Evolutionary conservation across 2,797 vertebrate species (phyloP).

Genomic region (Huso huso): DNA sequence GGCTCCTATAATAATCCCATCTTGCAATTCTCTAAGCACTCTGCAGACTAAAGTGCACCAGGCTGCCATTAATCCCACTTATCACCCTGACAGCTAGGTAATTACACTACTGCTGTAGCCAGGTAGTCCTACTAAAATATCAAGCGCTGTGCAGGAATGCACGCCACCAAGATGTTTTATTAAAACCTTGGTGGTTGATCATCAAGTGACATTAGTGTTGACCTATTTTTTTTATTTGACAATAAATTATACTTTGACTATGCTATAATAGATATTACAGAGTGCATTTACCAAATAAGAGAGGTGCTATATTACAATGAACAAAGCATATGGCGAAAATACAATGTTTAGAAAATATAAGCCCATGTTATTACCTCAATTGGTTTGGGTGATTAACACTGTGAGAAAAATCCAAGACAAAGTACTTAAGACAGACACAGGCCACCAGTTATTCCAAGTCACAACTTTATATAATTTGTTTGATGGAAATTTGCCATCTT

Average conservation of each 20-base stretch:
- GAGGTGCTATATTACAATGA: too few species aligned
- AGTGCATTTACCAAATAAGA: too few species aligned
- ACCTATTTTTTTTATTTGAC: conserved; percentile 80
- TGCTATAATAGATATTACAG: conserved; percentile 36
- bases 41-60: conserved; percentile 74
- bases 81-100: conserved; percentile 81
- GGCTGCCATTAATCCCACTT: conserved; percentile 90
- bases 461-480: too few species aligned
- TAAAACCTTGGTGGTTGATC: conserved; percentile 70
- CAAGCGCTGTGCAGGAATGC: conserved; percentile 52
- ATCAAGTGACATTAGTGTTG: conserved; percentile 70
- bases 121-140: conserved; percentile 70
- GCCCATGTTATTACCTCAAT: too few species aligned
- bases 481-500: too few species aligned
- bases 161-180: conserved; percentile 66
- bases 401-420: too few species aligned
- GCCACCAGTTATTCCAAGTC: too few species aligned
- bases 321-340: too few species aligned
- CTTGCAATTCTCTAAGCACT: conserved; percentile 68
- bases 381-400: too few species aligned
- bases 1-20: conserved; percentile 73
- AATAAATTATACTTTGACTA: conserved; percentile 80
- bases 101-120: conserved; percentile 70
- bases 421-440: too few species aligned
- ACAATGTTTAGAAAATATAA: too few species aligned